Base-by-base conservation (phyloP, 2,888 invertebrate genomes). In the Philonicus albiceps region DNA sequence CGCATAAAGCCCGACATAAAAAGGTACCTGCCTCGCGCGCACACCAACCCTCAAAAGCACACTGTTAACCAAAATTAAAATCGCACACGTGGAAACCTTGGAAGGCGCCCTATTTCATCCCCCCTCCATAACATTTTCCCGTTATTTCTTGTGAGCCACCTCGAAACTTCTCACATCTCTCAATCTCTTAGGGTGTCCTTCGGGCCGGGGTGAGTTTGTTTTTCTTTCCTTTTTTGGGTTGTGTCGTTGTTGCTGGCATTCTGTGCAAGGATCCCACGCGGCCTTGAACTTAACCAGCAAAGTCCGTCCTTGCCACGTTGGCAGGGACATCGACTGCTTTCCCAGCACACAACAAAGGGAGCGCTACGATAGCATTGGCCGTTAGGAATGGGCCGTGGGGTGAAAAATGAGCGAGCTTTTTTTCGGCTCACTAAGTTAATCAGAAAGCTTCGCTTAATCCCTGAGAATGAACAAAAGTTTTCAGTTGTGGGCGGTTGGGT, bases 231-330 rank as follows among this genome's bases (percentile, higher is more conserved):
- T 83, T 64, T 81, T 81, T 53, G 19, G 55, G 83, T 37, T 55
- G 6, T 83, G 83, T 34, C 64, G 83, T 83, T 64, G 83, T 37
- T 64, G 55, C 64, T 83, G 64, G 64, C 83, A 83, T 83, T 64
- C 72, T 64, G 83, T 72, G 64, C 64, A 83, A 83, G 83, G 83
- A 55, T 83, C 83, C 64, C 13, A 34, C 34, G 16, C 27, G 83
- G 49, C 83, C 83, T 83, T 83, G 83, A 83, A 83, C 83, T 83
- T 83, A 83, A 83, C 83, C 83, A 83, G 72, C 72, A 83, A 19
- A 40, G 30, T 64, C 40, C 64, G 83, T 83, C 83, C 83, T 83
- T 83, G 83, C 83, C 64, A 83, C 83, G 49, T 37, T 83, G 64
- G 37, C 64, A 83, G 64, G 83, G 83, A 83, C 83, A 64, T 83